Percentiles rank a stretch among this genome's conserved stretches.
phyloP scores from a whole-genome alignment of 37 sponge, comb jelly and placozoan species.

The Chondrilla cf. caribensis region DNA sequence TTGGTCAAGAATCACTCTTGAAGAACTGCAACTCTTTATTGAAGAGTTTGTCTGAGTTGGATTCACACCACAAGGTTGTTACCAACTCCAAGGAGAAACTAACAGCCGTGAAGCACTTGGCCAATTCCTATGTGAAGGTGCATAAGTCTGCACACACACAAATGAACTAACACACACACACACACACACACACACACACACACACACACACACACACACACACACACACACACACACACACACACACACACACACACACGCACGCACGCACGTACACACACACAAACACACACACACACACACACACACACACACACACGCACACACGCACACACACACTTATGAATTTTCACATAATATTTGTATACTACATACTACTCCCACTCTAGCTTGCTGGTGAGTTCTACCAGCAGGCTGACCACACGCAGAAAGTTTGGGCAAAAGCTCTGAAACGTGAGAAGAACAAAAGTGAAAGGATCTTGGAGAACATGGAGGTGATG shows the following conservation, averaged over 20 bases:
- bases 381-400: constrained; percentile 63
- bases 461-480: constrained; percentile 63
- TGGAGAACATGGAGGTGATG: constrained; percentile 87
- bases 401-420: constrained; percentile 55
- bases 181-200: too few species aligned
- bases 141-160: background rate
- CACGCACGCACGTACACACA: too few species aligned
- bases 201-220: too few species aligned
- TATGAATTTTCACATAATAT: too few species aligned
- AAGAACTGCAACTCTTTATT: constrained; percentile 54
- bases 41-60: constrained; percentile 40
- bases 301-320: too few species aligned
- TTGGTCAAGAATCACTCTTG: constrained; percentile 48
- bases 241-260: too few species aligned
- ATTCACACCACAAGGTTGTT: background rate
- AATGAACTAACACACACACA: too few species aligned
- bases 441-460: constrained; percentile 70
- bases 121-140: constrained; percentile 69
- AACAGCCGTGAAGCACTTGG: constrained; percentile 54
- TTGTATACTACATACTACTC: background rate
- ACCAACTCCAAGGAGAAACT: constrained; percentile 58
- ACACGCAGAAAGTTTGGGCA: constrained; percentile 68
- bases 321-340: too few species aligned
- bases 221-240: too few species aligned
- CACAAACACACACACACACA: too few species aligned